Conservation (phyloP, 2,797 vertebrate genomes). For the Sternotherus odoratus region DNA sequence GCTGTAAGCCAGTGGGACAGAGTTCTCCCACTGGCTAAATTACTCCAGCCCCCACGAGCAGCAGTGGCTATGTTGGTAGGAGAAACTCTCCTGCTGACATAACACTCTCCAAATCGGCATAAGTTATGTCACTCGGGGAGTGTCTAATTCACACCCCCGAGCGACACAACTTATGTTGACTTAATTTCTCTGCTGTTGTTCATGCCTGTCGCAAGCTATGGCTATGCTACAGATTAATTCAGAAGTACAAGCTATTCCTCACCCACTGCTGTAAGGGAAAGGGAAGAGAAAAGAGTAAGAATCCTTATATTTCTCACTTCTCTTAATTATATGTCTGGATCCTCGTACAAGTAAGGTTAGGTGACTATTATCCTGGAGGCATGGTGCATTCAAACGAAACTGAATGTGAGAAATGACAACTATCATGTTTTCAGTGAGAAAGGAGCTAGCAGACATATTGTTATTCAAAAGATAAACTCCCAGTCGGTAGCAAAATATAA, state of each 20-base stretch:
- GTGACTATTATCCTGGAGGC: neutral
- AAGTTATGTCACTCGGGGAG: neutral
- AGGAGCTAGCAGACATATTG: neutral
- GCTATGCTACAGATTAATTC: too few species aligned
- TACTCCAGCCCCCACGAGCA: neutral
- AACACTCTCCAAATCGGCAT: neutral
- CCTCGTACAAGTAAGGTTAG: neutral
- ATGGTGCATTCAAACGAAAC: neutral
- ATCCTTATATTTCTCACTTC: neutral
- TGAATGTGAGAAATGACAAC: neutral
- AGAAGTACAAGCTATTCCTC: neutral
- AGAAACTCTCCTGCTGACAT: neutral
- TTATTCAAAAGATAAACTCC: neutral
- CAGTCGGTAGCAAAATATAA: neutral
- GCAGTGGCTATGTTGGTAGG: neutral
- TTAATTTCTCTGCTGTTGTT: too few species aligned
- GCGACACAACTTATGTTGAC: neutral
- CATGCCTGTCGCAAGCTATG: too few species aligned
- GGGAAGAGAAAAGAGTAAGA: neutral
- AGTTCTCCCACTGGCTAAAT: neutral
- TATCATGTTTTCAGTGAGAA: neutral
- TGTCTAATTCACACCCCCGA: neutral
- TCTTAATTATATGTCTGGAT: neutral
- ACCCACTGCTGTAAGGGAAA: neutral
- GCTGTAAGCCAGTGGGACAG: neutral